Evolutionary conservation across 2,113 vertebrate genomes (phyloP).

Genomic region (Microcebus jonahi): DNA sequence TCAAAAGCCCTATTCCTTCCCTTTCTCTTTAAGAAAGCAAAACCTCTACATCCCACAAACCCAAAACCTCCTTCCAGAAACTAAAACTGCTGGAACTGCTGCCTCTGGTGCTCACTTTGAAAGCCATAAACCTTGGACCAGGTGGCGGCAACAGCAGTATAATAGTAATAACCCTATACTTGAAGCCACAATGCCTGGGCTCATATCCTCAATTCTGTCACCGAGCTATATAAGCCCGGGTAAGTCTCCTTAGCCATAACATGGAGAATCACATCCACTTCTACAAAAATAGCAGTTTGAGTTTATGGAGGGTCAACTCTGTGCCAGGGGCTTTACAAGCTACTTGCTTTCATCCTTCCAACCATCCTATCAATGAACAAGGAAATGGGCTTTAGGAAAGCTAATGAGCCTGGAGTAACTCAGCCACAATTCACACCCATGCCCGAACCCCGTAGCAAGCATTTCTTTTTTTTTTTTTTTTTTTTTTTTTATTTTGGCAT

Average conservation of each 20-base stretch:
- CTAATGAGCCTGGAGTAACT: background rate
- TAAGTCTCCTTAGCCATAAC: background rate
- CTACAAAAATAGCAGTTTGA: background rate
- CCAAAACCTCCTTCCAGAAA: background rate
- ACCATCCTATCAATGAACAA: background rate
- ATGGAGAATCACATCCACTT: background rate
- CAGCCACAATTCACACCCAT: background rate
- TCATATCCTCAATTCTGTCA: background rate
- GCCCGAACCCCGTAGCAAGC: background rate
- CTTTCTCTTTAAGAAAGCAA: constrained; percentile 35
- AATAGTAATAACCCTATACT: background rate
- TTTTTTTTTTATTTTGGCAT: too few species aligned
- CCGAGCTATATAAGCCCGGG: background rate
- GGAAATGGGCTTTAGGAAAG: background rate
- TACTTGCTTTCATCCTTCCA: background rate
- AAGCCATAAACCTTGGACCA: background rate
- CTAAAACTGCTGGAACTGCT: rapidly evolving
- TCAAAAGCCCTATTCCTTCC: background rate
- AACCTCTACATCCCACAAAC: background rate
- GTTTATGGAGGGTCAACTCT: background rate
- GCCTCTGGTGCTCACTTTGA: too few species aligned
- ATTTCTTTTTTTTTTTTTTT: too few species aligned
- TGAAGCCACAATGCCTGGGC: background rate
- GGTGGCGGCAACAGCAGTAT: background rate
- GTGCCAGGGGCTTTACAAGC: background rate